Conservation (phyloP, 2,113 vertebrate species). For the Cynocephalus volans region DNA sequence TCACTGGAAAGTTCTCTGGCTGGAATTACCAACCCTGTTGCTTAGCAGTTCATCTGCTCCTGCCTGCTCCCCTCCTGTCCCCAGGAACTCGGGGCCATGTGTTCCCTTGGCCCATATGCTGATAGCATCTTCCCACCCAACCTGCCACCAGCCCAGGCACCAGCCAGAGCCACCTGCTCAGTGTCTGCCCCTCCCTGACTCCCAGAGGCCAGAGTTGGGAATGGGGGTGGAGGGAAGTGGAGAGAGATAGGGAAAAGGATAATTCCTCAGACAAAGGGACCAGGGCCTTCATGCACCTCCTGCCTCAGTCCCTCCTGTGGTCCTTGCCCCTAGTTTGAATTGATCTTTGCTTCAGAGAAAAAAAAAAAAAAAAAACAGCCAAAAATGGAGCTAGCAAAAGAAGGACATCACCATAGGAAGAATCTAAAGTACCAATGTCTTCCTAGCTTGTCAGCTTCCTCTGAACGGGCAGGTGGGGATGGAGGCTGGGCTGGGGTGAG, state of each 20-base stretch:
- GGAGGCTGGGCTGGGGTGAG: neutral
- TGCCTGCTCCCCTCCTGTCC: constrained; percentile 78
- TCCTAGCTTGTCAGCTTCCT: neutral
- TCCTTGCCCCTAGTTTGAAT: constrained; percentile 22
- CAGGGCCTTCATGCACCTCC: neutral
- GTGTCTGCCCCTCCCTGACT: constrained; percentile 61
- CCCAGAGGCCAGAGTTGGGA: constrained; percentile 63
- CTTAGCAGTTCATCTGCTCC: constrained; percentile 85
- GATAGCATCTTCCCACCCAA: constrained; percentile 72
- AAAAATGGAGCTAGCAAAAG: neutral
- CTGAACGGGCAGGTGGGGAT: neutral
- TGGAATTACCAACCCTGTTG: constrained; percentile 82
- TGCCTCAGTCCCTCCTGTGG: neutral
- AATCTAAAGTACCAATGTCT: neutral
- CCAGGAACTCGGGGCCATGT: constrained; percentile 77
- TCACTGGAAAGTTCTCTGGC: constrained; percentile 75
- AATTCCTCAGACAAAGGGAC: neutral
- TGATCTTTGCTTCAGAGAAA: constrained; percentile 45
- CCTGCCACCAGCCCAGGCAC: constrained; percentile 62
- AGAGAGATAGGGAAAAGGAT: neutral
- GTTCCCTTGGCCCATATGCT: constrained; percentile 78
- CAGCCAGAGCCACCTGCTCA: constrained; percentile 80
- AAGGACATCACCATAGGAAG: constrained; percentile 13
- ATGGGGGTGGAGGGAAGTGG: neutral
- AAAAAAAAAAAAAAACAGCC: constrained; percentile 49